Evolutionary conservation across 2,113 vertebrate genomes (phyloP).

Genomic region (Clarias macrocephalus): DNA sequence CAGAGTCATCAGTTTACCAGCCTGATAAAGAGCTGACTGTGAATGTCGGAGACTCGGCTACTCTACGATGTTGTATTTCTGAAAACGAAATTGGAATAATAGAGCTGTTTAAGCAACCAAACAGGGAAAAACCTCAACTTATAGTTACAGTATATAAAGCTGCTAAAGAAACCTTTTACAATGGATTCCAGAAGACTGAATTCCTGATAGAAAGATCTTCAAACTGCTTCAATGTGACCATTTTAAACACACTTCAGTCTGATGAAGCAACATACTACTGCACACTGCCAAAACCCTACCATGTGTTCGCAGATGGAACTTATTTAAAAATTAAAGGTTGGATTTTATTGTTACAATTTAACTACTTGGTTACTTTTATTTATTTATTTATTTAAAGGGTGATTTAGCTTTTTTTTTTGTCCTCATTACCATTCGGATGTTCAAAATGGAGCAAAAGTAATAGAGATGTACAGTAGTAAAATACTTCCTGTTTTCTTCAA

Average conservation of each 20-base stretch:
- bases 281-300: neutral
- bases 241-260: neutral
- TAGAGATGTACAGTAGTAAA: too few species aligned
- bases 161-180: neutral
- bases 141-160: neutral
- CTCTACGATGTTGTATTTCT: neutral
- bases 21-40: neutral
- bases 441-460: too few species aligned
- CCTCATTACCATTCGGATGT: too few species aligned
- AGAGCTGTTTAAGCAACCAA: neutral
- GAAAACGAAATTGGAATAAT: neutral
- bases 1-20: neutral
- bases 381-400: too few species aligned
- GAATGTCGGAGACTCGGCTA: neutral
- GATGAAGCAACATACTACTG: neutral
- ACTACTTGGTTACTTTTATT: too few species aligned
- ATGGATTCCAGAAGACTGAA: neutral
- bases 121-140: neutral
- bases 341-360: neutral
- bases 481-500: too few species aligned
- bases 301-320: neutral
- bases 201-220: neutral
- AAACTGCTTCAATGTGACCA: neutral
- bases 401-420: too few species aligned
- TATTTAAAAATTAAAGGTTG: neutral